Base-by-base conservation (phyloP, 2,113 vertebrate genomes). In the Sorex fumeus region DNA sequence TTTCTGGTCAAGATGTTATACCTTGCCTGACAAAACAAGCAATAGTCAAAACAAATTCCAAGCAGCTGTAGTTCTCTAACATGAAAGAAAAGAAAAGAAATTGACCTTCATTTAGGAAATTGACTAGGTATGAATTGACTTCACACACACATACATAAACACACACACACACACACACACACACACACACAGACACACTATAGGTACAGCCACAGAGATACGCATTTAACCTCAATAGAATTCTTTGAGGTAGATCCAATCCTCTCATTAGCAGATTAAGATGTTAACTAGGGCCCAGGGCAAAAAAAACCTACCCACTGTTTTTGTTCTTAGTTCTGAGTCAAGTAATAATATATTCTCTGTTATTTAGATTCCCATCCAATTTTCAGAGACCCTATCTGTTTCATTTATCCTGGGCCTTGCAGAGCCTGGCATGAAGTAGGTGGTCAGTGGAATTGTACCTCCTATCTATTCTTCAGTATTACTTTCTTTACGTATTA, bases 21-120 rank as follows among this genome's bases (percentile, higher is more conserved):
- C 10, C 23, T 57, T n/a, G 23, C 10, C 45, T 53, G 30, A 53
- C 2, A 45, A 84, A 90, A 87, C 28, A 86, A 12, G 30, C 30
- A 66, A 36, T 50, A 27, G 50, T 6, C 25, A 67, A 69, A 91
- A 71, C 10, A 53, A 84, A 82, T 15, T 13, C 16, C 10, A 45
- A 47, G n/a, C 0, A 78, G 1, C 1, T 23, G 69, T 36, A 40
- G 21, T n/a, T 83, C 95, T 50, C 75, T 85, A 93, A 83, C 23
- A 62, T 34, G 53, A 64, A 86, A 81, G 28, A 30, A 67, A 74
- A 12, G 19, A 23, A 50, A 13, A 50, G 6, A 2, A 90, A 76
- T 9, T 43, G 15, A 81, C 16, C 69, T 36, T 79, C 40, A 93
- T 18, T 84, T 88, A 84, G 6, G 10, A 93, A 89, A 90, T 62